Base-by-base conservation (phyloP, 2,888 invertebrate species). In the Allolobophora icterica region DNA sequence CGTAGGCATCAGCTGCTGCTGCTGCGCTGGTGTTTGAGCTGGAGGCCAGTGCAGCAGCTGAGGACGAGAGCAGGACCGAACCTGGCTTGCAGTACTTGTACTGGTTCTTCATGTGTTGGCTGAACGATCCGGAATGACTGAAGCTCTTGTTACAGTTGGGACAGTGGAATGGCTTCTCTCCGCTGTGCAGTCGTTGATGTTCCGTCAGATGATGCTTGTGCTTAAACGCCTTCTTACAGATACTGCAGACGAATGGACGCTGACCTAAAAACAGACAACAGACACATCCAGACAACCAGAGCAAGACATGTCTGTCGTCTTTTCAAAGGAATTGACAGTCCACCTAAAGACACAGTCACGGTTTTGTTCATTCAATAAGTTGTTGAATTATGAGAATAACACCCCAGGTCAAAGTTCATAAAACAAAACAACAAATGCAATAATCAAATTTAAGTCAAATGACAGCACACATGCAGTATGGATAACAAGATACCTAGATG, bases 41-140 rank as follows among this genome's bases (percentile, higher is more conserved):
- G 21, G 35, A 35, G 35, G 34, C 17, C 87, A 38, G 24, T 30
- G 87, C 33, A 13, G 84, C 1, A 15, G 84, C 8, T 19, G 33
- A 84, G 33, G 84, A 35, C 1, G 33, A 34, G 84, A 30, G 45
- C 21, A 84, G n/a, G 0, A 38, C 84, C 24, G 33, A 19, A 52
- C 91, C 91, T 13, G 93, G 92, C 96, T 99, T 99, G 96, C 99
- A 99, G 96, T 99, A 99, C 92, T 99, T 99, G 96, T 98, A 99
- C 94, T 99, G 97, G 96, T 99, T 99, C 96, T 99, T 99, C 99
- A 99, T 99, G 96, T 99, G 99, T 96, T 99, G 99, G 95, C 98
- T 98, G 96, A 98, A 99, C 94, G 99, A 99, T 94, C 99, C 92
- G 11, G 92, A 99, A 96, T 99, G 99, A 92, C 99, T 99, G 96